These are phyloP conservation scores for Meriones psammophilus DNA, from an alignment of 2,797 vertebrate genomes.

Conservation along the genomic window DNA sequence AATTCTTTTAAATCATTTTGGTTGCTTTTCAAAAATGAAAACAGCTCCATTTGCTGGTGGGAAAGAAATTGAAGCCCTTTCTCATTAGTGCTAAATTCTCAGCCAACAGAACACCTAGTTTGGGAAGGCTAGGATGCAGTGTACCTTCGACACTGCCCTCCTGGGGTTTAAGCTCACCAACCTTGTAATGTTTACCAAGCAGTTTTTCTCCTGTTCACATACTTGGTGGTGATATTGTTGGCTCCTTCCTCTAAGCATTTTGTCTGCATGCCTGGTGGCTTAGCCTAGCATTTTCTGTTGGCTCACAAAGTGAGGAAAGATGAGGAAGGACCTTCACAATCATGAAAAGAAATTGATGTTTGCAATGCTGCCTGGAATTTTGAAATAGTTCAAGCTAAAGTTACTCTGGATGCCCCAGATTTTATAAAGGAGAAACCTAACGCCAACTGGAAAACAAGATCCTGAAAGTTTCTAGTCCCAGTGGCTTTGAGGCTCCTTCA, in stretches of 20 bases:
- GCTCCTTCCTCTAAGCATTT: neutral
- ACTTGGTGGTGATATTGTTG: neutral
- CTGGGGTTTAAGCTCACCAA: neutral
- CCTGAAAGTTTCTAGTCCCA: neutral
- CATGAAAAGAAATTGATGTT: slow-evolving; percentile 54
- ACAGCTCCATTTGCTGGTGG: neutral
- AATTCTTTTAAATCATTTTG: slow-evolving; percentile 48
- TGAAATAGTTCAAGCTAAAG: slow-evolving; percentile 53
- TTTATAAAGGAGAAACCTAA: slow-evolving; percentile 24
- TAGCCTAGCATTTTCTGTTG: neutral
- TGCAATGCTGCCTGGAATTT: neutral
- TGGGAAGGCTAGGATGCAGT: neutral
- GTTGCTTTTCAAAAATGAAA: slow-evolving; percentile 49
- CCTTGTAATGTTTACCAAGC: neutral
- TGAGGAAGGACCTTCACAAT: neutral
- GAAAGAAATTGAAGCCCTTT: slow-evolving; percentile 45
- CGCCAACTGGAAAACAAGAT: slow-evolving; percentile 19
- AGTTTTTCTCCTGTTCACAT: neutral
- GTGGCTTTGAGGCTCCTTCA: neutral
- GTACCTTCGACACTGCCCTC: neutral
- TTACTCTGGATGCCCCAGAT: neutral
- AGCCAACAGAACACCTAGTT: neutral
- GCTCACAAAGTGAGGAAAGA: slow-evolving; percentile 26
- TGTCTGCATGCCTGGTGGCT: neutral
- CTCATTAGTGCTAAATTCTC: neutral